These are phyloP conservation scores for Amblyraja radiata DNA, from an alignment of 2,797 vertebrate genomes.

Conservation along the genomic window DNA sequence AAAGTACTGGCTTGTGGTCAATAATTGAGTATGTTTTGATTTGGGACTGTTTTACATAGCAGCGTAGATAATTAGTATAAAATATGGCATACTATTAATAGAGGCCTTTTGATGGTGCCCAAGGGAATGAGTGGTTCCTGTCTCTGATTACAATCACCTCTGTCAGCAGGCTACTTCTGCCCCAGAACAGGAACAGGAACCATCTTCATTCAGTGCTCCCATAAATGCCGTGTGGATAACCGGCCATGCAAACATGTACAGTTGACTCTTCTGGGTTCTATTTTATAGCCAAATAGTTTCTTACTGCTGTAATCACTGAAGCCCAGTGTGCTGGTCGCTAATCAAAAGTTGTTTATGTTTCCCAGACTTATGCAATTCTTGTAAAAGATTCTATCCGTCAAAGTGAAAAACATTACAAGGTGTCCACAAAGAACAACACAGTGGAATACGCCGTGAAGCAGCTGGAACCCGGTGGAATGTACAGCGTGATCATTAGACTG, in stretches of 20 bases:
- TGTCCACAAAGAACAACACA: slow-evolving; percentile 79
- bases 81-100: slow-evolving; percentile 28
- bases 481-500: slow-evolving; percentile 79
- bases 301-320: background rate
- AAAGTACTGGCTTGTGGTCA: background rate
- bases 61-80: background rate
- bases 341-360: background rate
- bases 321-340: background rate
- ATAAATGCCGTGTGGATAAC: background rate
- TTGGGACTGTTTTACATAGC: background rate
- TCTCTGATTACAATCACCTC: background rate
- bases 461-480: slow-evolving; percentile 85
- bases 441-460: slow-evolving; percentile 77
- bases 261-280: background rate
- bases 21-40: slow-evolving; percentile 17
- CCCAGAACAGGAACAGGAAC: slow-evolving; percentile 16
- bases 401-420: slow-evolving; percentile 77
- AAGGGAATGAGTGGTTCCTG: background rate
- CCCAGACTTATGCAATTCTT: slow-evolving; percentile 74
- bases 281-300: background rate
- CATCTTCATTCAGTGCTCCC: background rate
- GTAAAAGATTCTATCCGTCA: slow-evolving; percentile 81
- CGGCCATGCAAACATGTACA: background rate
- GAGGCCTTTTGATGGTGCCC: slow-evolving; percentile 19
- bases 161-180: background rate